Percentiles rank a stretch among this genome's conserved stretches.
These are phyloP conservation scores for Tholera decimalis DNA, from an alignment of 2,888 invertebrate species.

Conservation along the genomic window DNA sequence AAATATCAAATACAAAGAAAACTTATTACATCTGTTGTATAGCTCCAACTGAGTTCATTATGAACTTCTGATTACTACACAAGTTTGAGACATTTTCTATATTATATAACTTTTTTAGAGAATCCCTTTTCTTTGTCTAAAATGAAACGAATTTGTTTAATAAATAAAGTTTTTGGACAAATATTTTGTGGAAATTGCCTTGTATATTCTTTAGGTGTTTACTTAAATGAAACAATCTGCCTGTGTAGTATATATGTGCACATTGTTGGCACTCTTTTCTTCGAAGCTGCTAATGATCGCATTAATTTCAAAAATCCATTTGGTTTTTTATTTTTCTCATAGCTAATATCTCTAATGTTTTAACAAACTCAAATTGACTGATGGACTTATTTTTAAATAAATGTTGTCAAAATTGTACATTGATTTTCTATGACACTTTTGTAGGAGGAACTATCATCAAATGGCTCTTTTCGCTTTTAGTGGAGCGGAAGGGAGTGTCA, in stretches of 20 bases:
- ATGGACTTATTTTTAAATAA: too few species aligned
- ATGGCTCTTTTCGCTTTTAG: too few species aligned
- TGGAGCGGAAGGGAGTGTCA: too few species aligned
- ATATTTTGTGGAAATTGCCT: background rate
- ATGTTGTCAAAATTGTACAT: too few species aligned
- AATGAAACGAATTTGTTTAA: constrained; percentile 25
- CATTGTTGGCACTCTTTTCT: background rate
- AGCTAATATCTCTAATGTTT: too few species aligned
- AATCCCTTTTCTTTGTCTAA: constrained; percentile 10
- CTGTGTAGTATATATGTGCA: too few species aligned
- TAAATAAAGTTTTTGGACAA: constrained; percentile 27
- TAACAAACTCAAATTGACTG: too few species aligned
- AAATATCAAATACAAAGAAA: background rate
- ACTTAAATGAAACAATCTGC: background rate
- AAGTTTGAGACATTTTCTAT: constrained; percentile 43
- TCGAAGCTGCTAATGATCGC: too few species aligned
- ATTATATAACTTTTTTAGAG: constrained; percentile 38
- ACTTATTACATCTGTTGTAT: constrained; percentile 20
- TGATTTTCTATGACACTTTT: too few species aligned
- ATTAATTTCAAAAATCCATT: too few species aligned
- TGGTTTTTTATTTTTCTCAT: too few species aligned
- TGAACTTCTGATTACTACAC: constrained; percentile 18
- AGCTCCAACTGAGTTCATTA: constrained; percentile 12
- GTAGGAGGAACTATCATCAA: too few species aligned
- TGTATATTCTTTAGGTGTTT: constrained; percentile 1